Conservation (phyloP, 2,888 invertebrate species). For the Brenthis hecate region DNA sequence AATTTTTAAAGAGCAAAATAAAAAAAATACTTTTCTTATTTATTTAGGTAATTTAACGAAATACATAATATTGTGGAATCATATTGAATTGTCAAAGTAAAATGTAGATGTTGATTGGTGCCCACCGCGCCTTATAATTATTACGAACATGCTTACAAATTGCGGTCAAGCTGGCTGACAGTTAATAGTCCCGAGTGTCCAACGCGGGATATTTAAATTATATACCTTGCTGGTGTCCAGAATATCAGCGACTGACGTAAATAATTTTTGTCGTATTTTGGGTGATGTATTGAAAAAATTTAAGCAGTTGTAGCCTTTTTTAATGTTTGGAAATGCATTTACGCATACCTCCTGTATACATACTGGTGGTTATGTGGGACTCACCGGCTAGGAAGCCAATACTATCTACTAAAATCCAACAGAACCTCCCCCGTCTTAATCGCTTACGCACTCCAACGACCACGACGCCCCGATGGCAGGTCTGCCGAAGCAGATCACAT, state of each 20-base stretch:
- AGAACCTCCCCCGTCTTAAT: too few species aligned
- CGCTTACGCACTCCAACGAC: too few species aligned
- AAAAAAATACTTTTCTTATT: too few species aligned
- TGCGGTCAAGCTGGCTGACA: constrained; percentile 54
- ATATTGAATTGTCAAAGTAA: constrained; percentile 50
- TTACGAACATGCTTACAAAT: constrained; percentile 60
- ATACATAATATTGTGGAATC: constrained; percentile 42
- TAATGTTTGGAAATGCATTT: too few species aligned
- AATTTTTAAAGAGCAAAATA: too few species aligned
- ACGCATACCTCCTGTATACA: too few species aligned
- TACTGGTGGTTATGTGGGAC: too few species aligned
- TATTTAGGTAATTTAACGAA: neutral
- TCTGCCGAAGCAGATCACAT: too few species aligned
- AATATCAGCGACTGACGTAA: constrained; percentile 49
- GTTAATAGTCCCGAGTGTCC: constrained; percentile 47
- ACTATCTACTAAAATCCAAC: too few species aligned
- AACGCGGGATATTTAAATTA: constrained; percentile 55
- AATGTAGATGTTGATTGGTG: constrained; percentile 41
- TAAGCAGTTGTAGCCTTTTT: too few species aligned
- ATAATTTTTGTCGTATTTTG: constrained; percentile 41
- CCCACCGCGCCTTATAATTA: constrained; percentile 59
- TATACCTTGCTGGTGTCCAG: constrained; percentile 48
- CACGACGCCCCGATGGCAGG: too few species aligned
- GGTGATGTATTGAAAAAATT: neutral
- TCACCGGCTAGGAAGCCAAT: too few species aligned